phyloP scores from a whole-genome alignment of 2,888 invertebrate species.

The Laothoe populi region DNA sequence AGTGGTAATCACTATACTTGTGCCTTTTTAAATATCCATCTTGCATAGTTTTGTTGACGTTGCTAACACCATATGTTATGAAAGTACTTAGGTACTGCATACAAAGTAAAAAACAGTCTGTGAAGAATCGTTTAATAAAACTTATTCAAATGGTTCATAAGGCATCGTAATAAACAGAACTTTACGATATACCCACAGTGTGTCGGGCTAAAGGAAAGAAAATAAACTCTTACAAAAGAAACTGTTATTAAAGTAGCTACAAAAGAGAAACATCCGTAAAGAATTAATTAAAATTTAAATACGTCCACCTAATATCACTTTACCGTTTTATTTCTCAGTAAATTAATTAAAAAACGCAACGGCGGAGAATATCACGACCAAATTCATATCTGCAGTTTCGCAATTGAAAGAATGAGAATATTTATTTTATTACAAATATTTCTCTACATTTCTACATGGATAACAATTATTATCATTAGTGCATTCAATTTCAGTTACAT shows the following conservation, averaged over 20 bases:
- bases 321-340: background rate
- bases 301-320: background rate
- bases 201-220: constrained; percentile 8
- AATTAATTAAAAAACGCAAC: constrained; percentile 4
- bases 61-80: no score
- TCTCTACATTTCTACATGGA: background rate
- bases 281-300: constrained; percentile 25
- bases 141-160: background rate
- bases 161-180: background rate
- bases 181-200: background rate
- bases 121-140: no score
- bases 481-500: constrained; percentile 15
- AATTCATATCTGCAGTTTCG: background rate
- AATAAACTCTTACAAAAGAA: constrained; percentile 30
- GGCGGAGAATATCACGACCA: background rate
- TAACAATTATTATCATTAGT: constrained; percentile 3
- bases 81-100: background rate
- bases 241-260: constrained; percentile 36
- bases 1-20: no score
- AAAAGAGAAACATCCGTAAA: constrained; percentile 26
- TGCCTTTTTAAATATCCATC: no score
- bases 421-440: background rate
- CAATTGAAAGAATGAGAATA: no score
- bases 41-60: no score
- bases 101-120: no score